Evolutionary conservation across 2,888 invertebrate species (phyloP).

Genomic region (Frankliniella intonsa): DNA sequence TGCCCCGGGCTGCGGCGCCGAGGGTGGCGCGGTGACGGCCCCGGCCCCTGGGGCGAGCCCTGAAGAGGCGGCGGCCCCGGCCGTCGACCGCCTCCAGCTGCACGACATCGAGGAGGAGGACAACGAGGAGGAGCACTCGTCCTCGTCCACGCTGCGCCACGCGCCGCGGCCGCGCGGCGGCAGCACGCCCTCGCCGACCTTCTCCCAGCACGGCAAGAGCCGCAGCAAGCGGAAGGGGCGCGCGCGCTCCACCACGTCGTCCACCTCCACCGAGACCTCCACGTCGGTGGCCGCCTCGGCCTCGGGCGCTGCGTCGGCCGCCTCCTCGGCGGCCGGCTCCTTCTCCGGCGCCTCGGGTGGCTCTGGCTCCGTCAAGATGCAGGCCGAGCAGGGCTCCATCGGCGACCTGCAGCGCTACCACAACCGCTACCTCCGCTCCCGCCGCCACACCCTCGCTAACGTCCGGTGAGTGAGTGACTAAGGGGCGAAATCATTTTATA

Average conservation of each 20-base stretch:
- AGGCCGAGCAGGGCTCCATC: constrained; percentile 87
- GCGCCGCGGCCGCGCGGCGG: constrained; percentile 45
- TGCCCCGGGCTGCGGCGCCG: neutral
- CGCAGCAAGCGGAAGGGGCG: constrained; percentile 51
- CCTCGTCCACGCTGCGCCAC: constrained; percentile 14
- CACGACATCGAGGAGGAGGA: constrained; percentile 82
- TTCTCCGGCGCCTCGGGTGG: constrained; percentile 32
- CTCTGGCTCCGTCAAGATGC: constrained; percentile 62
- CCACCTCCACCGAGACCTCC: constrained; percentile 38
- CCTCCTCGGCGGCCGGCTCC: constrained; percentile 34
- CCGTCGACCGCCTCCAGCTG: constrained; percentile 57
- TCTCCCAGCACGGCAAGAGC: constrained; percentile 51
- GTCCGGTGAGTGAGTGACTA: constrained; percentile 71
- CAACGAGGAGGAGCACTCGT: constrained; percentile 52
- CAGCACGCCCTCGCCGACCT: constrained; percentile 53
- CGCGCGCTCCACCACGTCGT: constrained; percentile 45
- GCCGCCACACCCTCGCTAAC: constrained; percentile 85
- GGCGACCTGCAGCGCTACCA: constrained; percentile 87
- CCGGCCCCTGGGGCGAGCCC: neutral
- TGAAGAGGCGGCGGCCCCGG: constrained; percentile 41
- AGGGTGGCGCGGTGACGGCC: neutral
- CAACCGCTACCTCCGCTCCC: constrained; percentile 70
- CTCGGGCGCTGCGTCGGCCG: constrained; percentile 30
- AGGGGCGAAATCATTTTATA: too few relatives aligned
- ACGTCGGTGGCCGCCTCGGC: constrained; percentile 33